Evolutionary conservation across 2,888 invertebrate genomes (phyloP).

Genomic region (Mythimna ferrago): DNA sequence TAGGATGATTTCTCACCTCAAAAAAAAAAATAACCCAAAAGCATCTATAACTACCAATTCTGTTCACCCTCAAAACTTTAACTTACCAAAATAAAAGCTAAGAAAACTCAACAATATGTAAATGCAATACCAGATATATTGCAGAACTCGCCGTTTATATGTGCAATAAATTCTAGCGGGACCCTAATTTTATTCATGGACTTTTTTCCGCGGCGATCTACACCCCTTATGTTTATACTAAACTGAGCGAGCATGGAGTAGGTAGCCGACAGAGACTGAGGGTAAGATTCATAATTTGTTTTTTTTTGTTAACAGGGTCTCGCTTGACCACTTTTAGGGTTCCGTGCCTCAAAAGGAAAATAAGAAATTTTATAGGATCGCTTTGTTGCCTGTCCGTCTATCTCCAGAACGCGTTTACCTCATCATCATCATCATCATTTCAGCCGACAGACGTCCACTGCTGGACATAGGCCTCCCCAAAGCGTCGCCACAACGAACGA

Average conservation of each 20-base stretch:
- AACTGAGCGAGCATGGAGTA: neutral
- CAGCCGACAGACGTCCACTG: no score
- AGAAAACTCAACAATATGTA: slow-evolving; percentile 56
- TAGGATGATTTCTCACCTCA: no score
- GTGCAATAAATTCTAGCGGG: slow-evolving; percentile 69
- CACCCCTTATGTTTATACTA: slow-evolving; percentile 34
- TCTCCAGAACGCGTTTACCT: no score
- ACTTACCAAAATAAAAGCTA: slow-evolving; percentile 17
- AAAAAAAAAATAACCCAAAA: no score
- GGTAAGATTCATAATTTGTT: neutral
- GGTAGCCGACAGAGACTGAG: neutral
- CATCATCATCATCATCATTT: no score
- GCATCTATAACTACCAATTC: neutral
- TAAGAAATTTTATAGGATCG: no score
- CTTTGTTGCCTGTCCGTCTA: no score
- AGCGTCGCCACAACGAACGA: no score
- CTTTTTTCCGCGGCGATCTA: slow-evolving; percentile 65
- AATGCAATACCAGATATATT: slow-evolving; percentile 54
- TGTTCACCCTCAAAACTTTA: neutral
- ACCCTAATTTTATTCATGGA: slow-evolving; percentile 76
- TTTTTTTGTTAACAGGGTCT: no score
- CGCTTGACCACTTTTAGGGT: no score
- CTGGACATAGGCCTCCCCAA: no score
- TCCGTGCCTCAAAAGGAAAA: no score
- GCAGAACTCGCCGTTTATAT: slow-evolving; percentile 60